These are phyloP conservation scores for Drosophila tsacasi DNA, from an alignment of 1,140 invertebrate genomes.

Conservation along the genomic window DNA sequence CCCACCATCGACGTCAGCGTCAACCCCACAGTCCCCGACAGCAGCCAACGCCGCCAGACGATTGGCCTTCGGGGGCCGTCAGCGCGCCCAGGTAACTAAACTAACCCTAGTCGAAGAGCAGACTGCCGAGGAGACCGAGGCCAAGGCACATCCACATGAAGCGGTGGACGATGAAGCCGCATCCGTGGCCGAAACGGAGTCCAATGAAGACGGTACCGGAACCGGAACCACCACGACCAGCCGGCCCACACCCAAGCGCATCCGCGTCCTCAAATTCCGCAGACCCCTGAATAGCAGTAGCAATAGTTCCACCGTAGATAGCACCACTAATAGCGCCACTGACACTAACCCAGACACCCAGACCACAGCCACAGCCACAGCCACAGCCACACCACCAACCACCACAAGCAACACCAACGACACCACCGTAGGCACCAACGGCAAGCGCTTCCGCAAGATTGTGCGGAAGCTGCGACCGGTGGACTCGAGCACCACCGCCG, in stretches of 20 bases:
- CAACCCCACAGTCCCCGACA: conserved; percentile 13
- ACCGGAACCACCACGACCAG: conserved; percentile 34
- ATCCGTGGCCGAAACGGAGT: conserved; percentile 1
- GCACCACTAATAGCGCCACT: conserved; percentile 59
- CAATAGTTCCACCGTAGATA: conserved; percentile 47
- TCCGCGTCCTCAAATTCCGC: conserved; percentile 74
- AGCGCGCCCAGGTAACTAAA: conserved; percentile 73
- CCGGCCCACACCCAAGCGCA: conserved; percentile 64
- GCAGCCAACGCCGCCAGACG: conserved; percentile 33
- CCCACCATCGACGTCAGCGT: conserved; percentile 30
- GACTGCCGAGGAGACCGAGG: conserved; percentile 34
- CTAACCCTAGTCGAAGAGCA: conserved; percentile 56
- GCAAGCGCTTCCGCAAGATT: conserved; percentile 79
- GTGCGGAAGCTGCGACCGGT: conserved; percentile 71
- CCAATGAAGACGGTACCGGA: conserved; percentile 18
- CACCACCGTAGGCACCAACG: conserved; percentile 28
- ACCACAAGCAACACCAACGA: conserved; percentile 32
- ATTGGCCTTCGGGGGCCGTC: conserved; percentile 46
- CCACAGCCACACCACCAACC: conserved; percentile 22
- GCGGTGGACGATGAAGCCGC: conserved; percentile 25
- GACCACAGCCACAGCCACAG: conserved; percentile 29
- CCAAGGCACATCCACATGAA: conserved; percentile 30
- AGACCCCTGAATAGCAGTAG: conserved; percentile 59
- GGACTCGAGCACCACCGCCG: conserved; percentile 10
- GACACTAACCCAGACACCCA: conserved; percentile 41